phyloP scores from a whole-genome alignment of 2,113 vertebrate genomes.

The Pluvianellus socialis region DNA sequence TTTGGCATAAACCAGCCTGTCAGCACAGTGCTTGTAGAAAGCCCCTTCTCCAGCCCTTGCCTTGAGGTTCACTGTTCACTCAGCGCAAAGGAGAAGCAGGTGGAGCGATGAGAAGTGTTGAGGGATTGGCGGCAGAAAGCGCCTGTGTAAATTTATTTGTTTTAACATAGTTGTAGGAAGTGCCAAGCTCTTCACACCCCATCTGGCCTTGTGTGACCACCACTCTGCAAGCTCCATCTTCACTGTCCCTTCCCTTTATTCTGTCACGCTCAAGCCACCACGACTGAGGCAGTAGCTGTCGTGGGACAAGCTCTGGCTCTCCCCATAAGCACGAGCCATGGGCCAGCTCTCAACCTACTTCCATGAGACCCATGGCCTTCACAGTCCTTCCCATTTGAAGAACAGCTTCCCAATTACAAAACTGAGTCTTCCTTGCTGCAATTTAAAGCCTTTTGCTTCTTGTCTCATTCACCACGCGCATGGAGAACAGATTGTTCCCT shows the following conservation, averaged over 20 bases:
- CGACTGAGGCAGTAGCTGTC: fast-evolving
- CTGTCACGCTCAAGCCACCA: neutral
- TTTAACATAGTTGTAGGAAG: neutral
- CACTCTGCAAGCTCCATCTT: neutral
- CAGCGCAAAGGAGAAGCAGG: neutral
- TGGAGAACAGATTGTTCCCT: neutral
- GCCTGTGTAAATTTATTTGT: neutral
- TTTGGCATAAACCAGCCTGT: neutral
- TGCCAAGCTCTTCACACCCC: neutral
- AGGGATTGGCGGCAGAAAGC: neutral
- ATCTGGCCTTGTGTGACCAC: neutral
- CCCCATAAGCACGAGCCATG: neutral
- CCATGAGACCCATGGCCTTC: neutral
- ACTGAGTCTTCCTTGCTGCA: neutral
- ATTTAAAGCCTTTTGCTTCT: neutral
- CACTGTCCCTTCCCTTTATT: neutral
- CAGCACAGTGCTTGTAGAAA: neutral
- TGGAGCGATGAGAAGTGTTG: neutral
- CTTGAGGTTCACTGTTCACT: neutral
- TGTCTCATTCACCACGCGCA: neutral
- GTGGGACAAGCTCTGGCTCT: neutral
- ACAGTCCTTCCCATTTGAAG: neutral
- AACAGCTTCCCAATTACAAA: neutral
- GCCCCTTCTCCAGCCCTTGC: neutral
- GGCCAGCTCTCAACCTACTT: neutral